These are phyloP conservation scores for Rhamnusium bicolor DNA, from an alignment of 2,888 invertebrate genomes.

Conservation along the genomic window DNA sequence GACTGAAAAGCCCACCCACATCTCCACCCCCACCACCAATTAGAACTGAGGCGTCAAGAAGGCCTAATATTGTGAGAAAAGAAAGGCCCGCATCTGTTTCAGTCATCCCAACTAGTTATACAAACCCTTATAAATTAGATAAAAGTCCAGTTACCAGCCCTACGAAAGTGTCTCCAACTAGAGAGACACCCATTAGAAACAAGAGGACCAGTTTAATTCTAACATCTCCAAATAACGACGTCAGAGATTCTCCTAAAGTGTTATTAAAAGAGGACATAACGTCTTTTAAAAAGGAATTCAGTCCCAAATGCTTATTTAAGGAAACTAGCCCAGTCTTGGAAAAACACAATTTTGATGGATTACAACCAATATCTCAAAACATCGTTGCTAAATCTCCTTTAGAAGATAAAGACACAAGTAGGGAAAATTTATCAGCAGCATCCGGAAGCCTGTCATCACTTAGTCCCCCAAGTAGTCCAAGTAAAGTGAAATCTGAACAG, in stretches of 20 bases:
- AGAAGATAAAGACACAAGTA: conserved; percentile 66
- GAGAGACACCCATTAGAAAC: conserved; percentile 29
- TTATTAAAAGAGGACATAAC: conserved; percentile 19
- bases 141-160: conserved; percentile 19
- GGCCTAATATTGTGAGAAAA: conserved; percentile 63
- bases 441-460: conserved; percentile 70
- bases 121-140: conserved; percentile 3
- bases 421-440: conserved; percentile 68
- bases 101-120: conserved; percentile 59
- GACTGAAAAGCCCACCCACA: conserved; percentile 69
- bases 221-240: conserved; percentile 54
- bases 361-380: conserved; percentile 55
- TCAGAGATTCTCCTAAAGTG: not conserved
- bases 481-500: conserved; percentile 65
- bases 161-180: conserved; percentile 39
- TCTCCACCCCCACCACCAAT: conserved; percentile 72
- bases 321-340: conserved; percentile 49
- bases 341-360: conserved; percentile 52
- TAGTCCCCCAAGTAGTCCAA: conserved; percentile 70
- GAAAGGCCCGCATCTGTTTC: conserved; percentile 69
- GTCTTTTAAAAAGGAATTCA: conserved; percentile 39
- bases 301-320: conserved; percentile 56
- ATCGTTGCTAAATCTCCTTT: conserved; percentile 70
- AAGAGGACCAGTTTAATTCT: conserved; percentile 31
- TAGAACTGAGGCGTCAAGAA: conserved; percentile 67